A percentile compares a stretch with the other conserved stretches of the same genome.
Evolutionary conservation across 2,113 vertebrate species (phyloP).

Genomic region (Eulemur macaco): DNA sequence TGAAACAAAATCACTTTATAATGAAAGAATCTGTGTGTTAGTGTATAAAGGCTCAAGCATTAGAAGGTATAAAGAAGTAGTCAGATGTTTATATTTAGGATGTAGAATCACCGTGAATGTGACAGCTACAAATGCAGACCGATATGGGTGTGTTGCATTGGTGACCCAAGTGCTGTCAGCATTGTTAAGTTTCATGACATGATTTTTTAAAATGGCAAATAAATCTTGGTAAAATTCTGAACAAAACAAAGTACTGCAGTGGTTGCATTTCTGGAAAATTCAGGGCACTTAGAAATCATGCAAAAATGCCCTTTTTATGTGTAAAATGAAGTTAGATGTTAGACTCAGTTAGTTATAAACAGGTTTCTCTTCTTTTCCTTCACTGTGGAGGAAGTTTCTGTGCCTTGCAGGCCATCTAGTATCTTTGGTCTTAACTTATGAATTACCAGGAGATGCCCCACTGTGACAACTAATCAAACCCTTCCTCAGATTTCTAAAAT

Average conservation of each 20-base stretch:
- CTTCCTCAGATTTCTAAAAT: not conserved
- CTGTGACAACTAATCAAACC: not conserved
- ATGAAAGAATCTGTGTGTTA: not conserved
- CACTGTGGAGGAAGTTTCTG: not conserved
- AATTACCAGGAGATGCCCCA: not conserved
- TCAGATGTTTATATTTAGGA: not conserved
- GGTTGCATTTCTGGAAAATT: conserved; percentile 4
- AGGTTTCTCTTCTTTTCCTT: not conserved
- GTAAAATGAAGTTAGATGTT: not conserved
- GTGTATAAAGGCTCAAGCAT: not conserved
- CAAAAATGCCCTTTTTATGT: not conserved
- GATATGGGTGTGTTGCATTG: not conserved
- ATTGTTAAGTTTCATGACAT: not conserved
- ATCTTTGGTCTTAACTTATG: not conserved
- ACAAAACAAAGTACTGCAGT: not conserved
- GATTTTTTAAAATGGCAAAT: conserved; percentile 13
- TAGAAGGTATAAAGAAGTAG: not conserved
- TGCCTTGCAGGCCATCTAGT: not conserved
- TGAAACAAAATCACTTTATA: not conserved
- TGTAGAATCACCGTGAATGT: not conserved
- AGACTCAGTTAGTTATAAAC: not conserved
- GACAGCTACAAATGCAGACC: not conserved
- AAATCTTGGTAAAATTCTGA: not conserved
- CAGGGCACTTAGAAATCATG: not conserved
- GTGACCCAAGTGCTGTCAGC: not conserved